phyloP scores from a whole-genome alignment of 2,797 vertebrate species.

The Labeo calbasu region DNA sequence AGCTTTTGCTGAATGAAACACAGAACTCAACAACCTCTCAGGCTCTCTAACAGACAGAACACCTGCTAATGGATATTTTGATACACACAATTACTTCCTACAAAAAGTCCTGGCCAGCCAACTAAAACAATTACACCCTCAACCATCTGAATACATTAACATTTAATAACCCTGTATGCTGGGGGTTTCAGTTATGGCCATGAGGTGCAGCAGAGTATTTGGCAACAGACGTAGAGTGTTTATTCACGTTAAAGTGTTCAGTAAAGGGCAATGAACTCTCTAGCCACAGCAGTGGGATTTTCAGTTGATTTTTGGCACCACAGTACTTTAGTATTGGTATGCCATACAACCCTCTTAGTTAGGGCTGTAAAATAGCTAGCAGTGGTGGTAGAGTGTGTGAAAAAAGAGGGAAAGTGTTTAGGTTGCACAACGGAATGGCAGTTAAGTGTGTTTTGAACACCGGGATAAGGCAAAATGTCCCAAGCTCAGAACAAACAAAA shows the following conservation, averaged over 20 bases:
- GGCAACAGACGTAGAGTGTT: neutral
- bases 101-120: neutral
- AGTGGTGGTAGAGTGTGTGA: neutral
- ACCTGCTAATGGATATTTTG: conserved; percentile 1
- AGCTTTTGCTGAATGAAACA: neutral
- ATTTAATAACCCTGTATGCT: conserved; percentile 10
- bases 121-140: conserved; percentile 1
- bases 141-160: neutral
- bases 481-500: conserved; percentile 35
- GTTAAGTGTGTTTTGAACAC: neutral
- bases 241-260: conserved; percentile 20
- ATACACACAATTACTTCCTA: conserved; percentile 1
- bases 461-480: neutral
- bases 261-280: neutral
- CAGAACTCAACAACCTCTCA: neutral
- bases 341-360: neutral
- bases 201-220: neutral
- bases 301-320: conserved; percentile 1
- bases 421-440: neutral
- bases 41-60: neutral
- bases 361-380: neutral
- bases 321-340: neutral
- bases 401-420: neutral
- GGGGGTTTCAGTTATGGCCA: neutral
- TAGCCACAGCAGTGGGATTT: neutral